A percentile compares a stretch with the other conserved stretches of the same genome.
Evolutionary conservation across 2,888 invertebrate species (phyloP).

Genomic region (Zeuzera pyrina): DNA sequence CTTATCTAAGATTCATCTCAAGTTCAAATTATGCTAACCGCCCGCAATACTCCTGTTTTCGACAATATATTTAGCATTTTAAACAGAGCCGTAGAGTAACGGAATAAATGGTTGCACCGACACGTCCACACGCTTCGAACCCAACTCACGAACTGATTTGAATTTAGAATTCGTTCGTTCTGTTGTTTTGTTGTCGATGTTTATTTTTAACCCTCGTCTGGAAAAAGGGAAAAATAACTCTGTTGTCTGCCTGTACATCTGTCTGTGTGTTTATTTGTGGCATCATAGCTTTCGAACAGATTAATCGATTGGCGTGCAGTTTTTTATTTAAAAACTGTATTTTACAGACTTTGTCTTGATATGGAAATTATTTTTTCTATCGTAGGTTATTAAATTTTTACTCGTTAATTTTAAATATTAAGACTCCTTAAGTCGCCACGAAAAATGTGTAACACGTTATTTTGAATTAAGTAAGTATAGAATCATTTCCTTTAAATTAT

Average conservation of each 20-base stretch:
- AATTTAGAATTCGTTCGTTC: slow-evolving; percentile 59
- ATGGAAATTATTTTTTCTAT: no score
- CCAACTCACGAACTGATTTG: slow-evolving; percentile 67
- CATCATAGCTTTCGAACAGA: not conserved
- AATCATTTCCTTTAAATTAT: no score
- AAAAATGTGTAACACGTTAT: no score
- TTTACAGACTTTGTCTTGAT: no score
- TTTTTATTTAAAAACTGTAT: no score
- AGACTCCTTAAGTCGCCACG: no score
- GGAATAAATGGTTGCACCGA: slow-evolving; percentile 52
- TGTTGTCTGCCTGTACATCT: no score
- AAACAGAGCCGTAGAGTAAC: slow-evolving; percentile 56
- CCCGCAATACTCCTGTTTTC: slow-evolving; percentile 53
- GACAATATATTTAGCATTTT: slow-evolving; percentile 59
- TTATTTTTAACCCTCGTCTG: not conserved
- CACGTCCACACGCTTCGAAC: slow-evolving; percentile 58
- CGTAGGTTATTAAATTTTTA: no score
- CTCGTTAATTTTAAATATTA: no score
- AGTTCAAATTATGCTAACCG: slow-evolving; percentile 52
- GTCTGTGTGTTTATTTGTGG: no score
- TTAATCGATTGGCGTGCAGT: not conserved
- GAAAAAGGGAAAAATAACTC: not conserved
- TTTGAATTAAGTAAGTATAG: no score
- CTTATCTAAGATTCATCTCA: slow-evolving; percentile 39
- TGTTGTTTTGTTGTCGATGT: slow-evolving; percentile 30